Evolutionary conservation across 2,888 invertebrate genomes (phyloP).

Genomic region (Microlaimidae sp.): DNA sequence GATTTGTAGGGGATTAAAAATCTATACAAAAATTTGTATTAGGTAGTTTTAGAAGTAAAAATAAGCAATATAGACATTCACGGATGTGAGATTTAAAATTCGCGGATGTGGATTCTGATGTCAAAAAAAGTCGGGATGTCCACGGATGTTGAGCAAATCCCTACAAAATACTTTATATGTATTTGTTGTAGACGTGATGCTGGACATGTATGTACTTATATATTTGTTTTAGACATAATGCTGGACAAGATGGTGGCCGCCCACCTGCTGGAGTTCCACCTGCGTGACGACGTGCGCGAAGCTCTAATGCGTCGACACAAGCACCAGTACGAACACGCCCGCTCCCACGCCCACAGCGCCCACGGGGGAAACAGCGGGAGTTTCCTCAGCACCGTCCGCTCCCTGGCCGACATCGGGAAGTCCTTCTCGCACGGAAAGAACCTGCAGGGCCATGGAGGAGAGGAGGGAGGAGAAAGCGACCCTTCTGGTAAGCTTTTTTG

Average conservation of each 20-base stretch:
- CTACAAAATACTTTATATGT: too few relatives aligned
- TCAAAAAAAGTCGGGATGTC: too few relatives aligned
- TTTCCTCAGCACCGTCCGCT: conserved; percentile 68
- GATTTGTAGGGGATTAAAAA: too few relatives aligned
- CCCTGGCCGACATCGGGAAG: conserved; percentile 82
- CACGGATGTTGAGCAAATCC: too few relatives aligned
- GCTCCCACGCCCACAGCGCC: conserved; percentile 37
- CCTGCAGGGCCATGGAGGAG: conserved; percentile 23
- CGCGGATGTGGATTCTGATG: too few relatives aligned
- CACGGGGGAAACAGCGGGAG: conserved; percentile 49
- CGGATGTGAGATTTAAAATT: too few relatives aligned
- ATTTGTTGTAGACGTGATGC: too few relatives aligned
- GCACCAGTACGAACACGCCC: conserved; percentile 64
- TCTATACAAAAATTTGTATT: too few relatives aligned
- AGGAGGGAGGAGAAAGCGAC: conserved; percentile 15
- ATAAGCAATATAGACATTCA: too few relatives aligned
- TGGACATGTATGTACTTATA: too few relatives aligned
- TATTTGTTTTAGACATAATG: conserved; percentile 27
- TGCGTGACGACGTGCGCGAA: conserved; percentile 59
- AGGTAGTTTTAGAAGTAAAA: too few relatives aligned
- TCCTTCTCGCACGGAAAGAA: conserved; percentile 88
- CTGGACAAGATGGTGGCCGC: conserved; percentile 43
- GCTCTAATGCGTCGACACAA: conserved; percentile 69
- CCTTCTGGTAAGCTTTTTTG: conserved; percentile 8
- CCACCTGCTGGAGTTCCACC: conserved; percentile 52